Evolutionary conservation across 2,113 vertebrate species (phyloP).

Genomic region (Columbina picui): DNA sequence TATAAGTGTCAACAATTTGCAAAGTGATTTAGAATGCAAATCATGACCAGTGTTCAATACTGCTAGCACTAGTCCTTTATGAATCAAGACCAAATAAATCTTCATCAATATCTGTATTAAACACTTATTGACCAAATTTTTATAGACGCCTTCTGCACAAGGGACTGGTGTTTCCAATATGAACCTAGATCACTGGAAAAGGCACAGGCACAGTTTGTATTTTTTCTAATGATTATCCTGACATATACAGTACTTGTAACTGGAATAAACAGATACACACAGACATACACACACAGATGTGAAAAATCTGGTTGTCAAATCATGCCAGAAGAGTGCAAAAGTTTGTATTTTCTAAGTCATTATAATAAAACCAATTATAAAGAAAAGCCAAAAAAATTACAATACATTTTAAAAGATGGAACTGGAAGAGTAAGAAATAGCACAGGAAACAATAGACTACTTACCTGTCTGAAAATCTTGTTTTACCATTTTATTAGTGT

Average conservation of each 20-base stretch:
- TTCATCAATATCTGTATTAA: slow-evolving; percentile 69
- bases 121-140: slow-evolving; percentile 50
- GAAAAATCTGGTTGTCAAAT: background rate
- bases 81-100: slow-evolving; percentile 62
- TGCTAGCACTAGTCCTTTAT: slow-evolving; percentile 25
- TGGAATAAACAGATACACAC: background rate
- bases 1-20: slow-evolving; percentile 66
- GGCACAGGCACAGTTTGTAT: background rate
- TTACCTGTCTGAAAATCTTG: background rate
- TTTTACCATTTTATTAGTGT: background rate
- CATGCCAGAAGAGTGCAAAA: background rate
- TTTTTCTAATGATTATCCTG: background rate
- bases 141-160: slow-evolving; percentile 38
- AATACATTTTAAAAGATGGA: background rate
- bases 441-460: background rate
- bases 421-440: background rate
- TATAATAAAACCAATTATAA: background rate
- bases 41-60: slow-evolving; percentile 34
- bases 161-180: background rate
- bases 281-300: background rate
- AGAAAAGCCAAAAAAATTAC: background rate
- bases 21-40: slow-evolving; percentile 66
- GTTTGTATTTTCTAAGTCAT: background rate
- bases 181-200: background rate
- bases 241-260: background rate